A percentile compares a stretch with the other conserved stretches of the same genome.
phyloP scores from a whole-genome alignment of 2,113 vertebrate genomes.

The Sprattus sprattus region DNA sequence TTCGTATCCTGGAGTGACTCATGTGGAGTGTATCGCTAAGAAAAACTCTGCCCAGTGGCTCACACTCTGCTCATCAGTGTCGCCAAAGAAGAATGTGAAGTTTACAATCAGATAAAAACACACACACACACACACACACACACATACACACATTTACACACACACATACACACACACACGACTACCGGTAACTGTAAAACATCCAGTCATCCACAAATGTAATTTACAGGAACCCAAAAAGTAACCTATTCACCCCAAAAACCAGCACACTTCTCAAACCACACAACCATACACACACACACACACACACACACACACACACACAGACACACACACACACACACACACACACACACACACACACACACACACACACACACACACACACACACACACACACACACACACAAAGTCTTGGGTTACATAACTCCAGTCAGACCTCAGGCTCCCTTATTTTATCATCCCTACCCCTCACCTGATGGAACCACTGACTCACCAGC shows the following conservation, averaged over 20 bases:
- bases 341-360: neutral
- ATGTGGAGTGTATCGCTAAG: neutral
- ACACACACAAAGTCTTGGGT: neutral
- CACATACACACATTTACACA: neutral
- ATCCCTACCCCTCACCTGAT: conserved; percentile 29
- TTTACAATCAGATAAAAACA: neutral
- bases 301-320: neutral
- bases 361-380: neutral
- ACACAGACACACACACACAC: neutral
- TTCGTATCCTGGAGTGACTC: neutral
- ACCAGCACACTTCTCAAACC: neutral
- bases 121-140: neutral
- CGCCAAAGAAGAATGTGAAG: neutral
- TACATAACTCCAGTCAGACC: conserved; percentile 10
- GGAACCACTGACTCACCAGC: conserved; percentile 43
- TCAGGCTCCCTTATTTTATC: neutral
- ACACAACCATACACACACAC: neutral
- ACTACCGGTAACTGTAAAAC: neutral
- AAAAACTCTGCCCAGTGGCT: neutral
- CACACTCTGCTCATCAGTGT: neutral
- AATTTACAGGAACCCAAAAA: neutral
- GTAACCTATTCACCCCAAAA: neutral
- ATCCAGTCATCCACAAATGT: neutral
- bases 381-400: neutral
- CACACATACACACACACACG: conserved; percentile 20